These are phyloP conservation scores for Crotalus helleri DNA, from an alignment of 2,113 vertebrate species.

Conservation along the genomic window DNA sequence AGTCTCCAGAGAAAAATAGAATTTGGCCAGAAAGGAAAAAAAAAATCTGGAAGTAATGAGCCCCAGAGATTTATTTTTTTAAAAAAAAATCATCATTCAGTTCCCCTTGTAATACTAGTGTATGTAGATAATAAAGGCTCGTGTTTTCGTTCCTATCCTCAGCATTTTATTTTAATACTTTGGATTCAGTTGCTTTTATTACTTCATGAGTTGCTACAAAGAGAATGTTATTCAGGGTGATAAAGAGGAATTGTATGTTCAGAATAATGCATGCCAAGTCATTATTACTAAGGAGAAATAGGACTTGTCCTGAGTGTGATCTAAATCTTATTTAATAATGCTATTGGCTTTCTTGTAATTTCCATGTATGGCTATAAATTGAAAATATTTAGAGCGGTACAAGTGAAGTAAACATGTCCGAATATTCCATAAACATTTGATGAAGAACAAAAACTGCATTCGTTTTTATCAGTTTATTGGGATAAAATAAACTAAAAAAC, in stretches of 20 bases:
- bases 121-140: background rate
- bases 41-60: background rate
- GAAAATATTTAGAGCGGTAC: background rate
- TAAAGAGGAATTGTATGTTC: background rate
- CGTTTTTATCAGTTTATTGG: background rate
- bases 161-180: background rate
- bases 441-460: background rate
- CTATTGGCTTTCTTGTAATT: background rate
- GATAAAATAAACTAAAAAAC: background rate
- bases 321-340: background rate
- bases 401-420: background rate
- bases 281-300: background rate
- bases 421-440: background rate
- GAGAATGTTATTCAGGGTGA: background rate
- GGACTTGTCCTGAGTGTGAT: background rate
- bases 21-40: background rate
- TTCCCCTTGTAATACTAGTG: background rate
- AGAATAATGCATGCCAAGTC: background rate
- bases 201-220: background rate
- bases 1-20: background rate
- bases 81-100: background rate
- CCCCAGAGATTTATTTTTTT: background rate
- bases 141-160: background rate
- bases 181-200: background rate
- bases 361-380: background rate